Evolutionary conservation across 2,888 invertebrate species (phyloP).

Genomic region (Cephus pulcher): DNA sequence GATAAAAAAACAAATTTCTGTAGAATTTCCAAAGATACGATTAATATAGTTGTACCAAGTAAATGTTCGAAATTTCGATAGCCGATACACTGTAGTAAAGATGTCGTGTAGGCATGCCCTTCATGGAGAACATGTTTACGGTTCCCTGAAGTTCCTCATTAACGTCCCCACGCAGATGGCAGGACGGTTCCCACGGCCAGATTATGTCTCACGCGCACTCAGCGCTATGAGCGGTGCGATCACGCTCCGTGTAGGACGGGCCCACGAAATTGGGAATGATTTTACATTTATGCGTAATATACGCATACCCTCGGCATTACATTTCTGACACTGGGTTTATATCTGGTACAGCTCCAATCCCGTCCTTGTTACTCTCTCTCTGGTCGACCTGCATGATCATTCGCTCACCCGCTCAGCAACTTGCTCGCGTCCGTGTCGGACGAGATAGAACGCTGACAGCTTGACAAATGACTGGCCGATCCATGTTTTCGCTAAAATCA

Average conservation of each 20-base stretch:
- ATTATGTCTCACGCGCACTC: background rate
- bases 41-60: background rate
- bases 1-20: background rate
- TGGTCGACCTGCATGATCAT: background rate
- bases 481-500: constrained; percentile 65
- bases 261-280: constrained; percentile 5
- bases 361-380: background rate
- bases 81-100: constrained; percentile 14
- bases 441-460: constrained; percentile 58
- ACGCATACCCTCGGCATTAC: background rate
- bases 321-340: background rate
- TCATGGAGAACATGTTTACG: constrained; percentile 18
- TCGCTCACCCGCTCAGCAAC: background rate
- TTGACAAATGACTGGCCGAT: constrained; percentile 65
- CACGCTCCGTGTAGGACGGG: background rate
- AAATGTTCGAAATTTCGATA: background rate
- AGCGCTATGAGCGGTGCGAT: background rate
- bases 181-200: constrained; percentile 20
- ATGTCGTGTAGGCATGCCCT: constrained; percentile 13
- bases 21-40: background rate
- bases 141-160: constrained; percentile 17
- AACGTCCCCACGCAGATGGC: constrained; percentile 8
- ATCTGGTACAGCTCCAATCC: background rate
- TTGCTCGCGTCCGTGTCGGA: constrained; percentile 31
- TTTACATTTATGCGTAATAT: constrained; percentile 14